A percentile compares a stretch with the other conserved stretches of the same genome.
phyloP scores from a whole-genome alignment of 2,797 vertebrate genomes.

The Pampus argenteus region DNA sequence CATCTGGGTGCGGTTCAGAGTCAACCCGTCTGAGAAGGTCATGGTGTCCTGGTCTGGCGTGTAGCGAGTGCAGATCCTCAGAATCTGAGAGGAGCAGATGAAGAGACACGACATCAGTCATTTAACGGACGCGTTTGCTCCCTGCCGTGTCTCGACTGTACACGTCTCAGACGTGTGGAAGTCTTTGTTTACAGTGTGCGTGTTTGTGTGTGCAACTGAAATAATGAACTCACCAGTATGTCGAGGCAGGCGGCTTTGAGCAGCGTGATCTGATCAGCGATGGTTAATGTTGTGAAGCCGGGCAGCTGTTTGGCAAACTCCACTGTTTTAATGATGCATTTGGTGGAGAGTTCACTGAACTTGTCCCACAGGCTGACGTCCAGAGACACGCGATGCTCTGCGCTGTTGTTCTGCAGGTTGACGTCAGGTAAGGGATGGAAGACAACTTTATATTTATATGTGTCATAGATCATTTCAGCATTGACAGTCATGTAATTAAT shows the following conservation, averaged over 20 bases:
- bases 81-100: constrained; percentile 82
- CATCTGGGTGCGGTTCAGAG: constrained; percentile 98
- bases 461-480: too few species aligned
- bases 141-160: neutral
- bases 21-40: constrained; percentile 97
- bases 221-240: constrained; percentile 89
- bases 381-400: constrained; percentile 92
- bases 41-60: constrained; percentile 98
- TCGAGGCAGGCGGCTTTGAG: constrained; percentile 98
- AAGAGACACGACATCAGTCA: neutral
- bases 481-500: neutral
- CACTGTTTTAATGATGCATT: constrained; percentile 98
- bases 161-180: too few species aligned
- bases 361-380: constrained; percentile 98
- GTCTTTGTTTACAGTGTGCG: neutral
- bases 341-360: constrained; percentile 97
- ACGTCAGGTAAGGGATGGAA: neutral
- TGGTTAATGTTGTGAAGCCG: constrained; percentile 95
- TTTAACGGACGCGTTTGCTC: neutral
- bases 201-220: neutral
- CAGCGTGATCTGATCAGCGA: constrained; percentile 98
- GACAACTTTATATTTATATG: too few species aligned
- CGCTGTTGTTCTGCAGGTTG: constrained; percentile 90
- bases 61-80: constrained; percentile 98
- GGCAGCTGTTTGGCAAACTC: constrained; percentile 98